Percentiles rank a stretch among this genome's conserved stretches.
These are phyloP conservation scores for Syngnathus typhle DNA, from an alignment of 2,113 vertebrate species.

Conservation along the genomic window DNA sequence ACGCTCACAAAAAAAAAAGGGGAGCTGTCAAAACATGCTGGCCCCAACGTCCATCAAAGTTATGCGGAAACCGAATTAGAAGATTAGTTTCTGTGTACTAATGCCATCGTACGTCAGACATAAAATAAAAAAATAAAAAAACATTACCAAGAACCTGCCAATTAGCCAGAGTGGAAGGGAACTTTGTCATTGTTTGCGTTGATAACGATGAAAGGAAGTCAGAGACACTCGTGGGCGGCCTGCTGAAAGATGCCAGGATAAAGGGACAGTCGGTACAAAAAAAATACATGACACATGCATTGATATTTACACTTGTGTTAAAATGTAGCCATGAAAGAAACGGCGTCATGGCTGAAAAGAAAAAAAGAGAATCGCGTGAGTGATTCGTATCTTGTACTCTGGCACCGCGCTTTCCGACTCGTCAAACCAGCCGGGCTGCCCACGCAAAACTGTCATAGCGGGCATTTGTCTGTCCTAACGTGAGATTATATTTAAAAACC, in stretches of 20 bases:
- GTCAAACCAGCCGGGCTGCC: slow-evolving; percentile 35
- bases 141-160: slow-evolving; percentile 33
- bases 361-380: slow-evolving; percentile 22
- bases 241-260: slow-evolving; percentile 54
- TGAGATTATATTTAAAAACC: not conserved
- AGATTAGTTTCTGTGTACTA: slow-evolving; percentile 32
- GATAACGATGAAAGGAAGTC: slow-evolving; percentile 53
- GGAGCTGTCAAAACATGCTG: no score
- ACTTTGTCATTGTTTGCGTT: slow-evolving; percentile 47
- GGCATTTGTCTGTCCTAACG: slow-evolving; percentile 26
- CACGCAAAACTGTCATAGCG: slow-evolving; percentile 10
- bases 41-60: not conserved
- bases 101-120: slow-evolving; percentile 36
- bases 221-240: slow-evolving; percentile 34
- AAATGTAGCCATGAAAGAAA: slow-evolving; percentile 8
- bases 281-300: slow-evolving; percentile 1
- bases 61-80: not conserved
- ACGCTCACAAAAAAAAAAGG: no score
- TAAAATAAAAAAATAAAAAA: not conserved
- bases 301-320: slow-evolving; percentile 15
- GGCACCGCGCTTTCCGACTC: slow-evolving; percentile 12
- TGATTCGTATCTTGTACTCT: slow-evolving; percentile 3
- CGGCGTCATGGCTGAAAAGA: slow-evolving; percentile 24
- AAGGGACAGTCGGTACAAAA: slow-evolving; percentile 34
- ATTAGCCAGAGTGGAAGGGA: slow-evolving; percentile 24